Percentiles rank a stretch among this genome's conserved stretches.
Conservation (phyloP, 2,113 vertebrate species). For the Cephalopterus ornatus region DNA sequence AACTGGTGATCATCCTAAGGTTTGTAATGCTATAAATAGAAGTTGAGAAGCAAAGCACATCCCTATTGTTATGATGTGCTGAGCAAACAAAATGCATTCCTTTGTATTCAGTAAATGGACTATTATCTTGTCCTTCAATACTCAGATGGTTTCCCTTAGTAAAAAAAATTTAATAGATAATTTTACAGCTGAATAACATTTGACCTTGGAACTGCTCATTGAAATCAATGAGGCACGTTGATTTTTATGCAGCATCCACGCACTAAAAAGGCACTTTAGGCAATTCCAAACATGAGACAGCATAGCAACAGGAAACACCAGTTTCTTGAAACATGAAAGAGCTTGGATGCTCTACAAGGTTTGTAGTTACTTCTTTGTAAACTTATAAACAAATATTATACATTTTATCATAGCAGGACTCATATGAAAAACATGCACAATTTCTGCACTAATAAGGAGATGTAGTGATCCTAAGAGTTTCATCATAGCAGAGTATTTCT, state of each 20-base stretch:
- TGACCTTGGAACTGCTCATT: slow-evolving; percentile 48
- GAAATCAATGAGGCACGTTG: slow-evolving; percentile 59
- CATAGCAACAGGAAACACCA: not conserved
- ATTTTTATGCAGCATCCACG: slow-evolving; percentile 45
- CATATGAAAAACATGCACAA: not conserved
- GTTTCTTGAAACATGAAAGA: not conserved
- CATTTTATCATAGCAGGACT: not conserved
- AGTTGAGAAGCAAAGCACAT: not conserved
- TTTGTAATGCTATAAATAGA: not conserved
- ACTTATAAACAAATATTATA: not conserved
- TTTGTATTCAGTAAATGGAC: slow-evolving; percentile 23
- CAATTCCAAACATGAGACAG: slow-evolving; percentile 44
- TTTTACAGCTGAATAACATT: slow-evolving; percentile 55
- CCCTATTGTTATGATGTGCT: not conserved
- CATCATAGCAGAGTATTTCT: not conserved
- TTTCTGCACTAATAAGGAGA: not conserved
- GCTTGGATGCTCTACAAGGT: not conserved
- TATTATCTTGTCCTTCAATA: slow-evolving; percentile 50
- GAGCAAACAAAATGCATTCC: slow-evolving; percentile 39
- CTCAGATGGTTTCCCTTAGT: slow-evolving; percentile 33
- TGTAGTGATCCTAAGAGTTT: not conserved
- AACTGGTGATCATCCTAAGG: not conserved
- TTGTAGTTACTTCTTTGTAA: not conserved
- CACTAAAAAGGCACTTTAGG: slow-evolving; percentile 35
- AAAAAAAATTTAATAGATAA: slow-evolving; percentile 30